Percentiles rank a stretch among this genome's conserved stretches.
phyloP scores from a whole-genome alignment of 2,797 vertebrate species.

The Pipistrellus pygmaeus region DNA sequence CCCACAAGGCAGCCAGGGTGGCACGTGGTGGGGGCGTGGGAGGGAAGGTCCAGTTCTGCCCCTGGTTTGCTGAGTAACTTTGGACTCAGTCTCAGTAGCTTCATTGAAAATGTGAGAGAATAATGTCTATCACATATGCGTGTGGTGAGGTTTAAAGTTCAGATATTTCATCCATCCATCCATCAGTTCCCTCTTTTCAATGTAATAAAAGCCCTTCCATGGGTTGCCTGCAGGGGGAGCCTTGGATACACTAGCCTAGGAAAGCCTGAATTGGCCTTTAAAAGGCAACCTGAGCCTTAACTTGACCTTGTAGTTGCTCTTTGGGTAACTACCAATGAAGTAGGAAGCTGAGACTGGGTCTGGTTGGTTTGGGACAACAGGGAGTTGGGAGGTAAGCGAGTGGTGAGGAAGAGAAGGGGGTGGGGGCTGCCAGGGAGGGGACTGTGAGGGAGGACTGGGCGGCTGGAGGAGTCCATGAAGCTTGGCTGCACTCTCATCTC shows the following conservation, averaged over 20 bases:
- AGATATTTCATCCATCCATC: background rate
- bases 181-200: background rate
- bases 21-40: background rate
- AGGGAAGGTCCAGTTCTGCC: background rate
- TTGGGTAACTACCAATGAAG: background rate
- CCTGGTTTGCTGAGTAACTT: background rate
- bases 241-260: background rate
- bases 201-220: background rate
- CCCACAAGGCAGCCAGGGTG: background rate
- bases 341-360: background rate
- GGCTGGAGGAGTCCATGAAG: background rate
- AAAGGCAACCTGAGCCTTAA: background rate
- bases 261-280: background rate
- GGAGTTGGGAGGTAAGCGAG: background rate
- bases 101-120: background rate
- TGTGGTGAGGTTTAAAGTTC: background rate
- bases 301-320: background rate
- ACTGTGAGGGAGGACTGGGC: background rate
- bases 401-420: background rate
- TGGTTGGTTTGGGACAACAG: background rate
- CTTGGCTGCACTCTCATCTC: background rate
- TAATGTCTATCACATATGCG: background rate
- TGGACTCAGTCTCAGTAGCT: background rate
- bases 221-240: background rate
- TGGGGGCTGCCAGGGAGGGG: background rate